Conservation (phyloP, 2,888 invertebrate species). For the Cantharis nigra region DNA sequence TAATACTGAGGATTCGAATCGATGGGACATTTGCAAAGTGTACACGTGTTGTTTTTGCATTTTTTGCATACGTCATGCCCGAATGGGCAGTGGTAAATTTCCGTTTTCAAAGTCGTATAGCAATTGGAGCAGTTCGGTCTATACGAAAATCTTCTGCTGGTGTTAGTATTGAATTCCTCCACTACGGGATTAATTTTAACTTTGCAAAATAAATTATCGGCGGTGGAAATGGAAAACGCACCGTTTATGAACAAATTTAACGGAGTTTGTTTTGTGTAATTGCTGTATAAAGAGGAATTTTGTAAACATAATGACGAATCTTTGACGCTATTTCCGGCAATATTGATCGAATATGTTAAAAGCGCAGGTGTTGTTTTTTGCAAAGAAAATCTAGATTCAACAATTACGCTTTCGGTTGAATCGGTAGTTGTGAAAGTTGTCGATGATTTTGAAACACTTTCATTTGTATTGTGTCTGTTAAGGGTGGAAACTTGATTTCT, state of each 20-base stretch:
- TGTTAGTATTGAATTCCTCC: conserved; percentile 26
- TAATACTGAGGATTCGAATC: conserved; percentile 35
- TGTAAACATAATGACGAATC: conserved; percentile 3
- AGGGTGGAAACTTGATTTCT: conserved; percentile 4
- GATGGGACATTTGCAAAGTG: conserved; percentile 37
- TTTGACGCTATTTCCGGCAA: conserved; percentile 33
- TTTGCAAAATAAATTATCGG: conserved; percentile 30
- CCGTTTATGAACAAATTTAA: conserved; percentile 33
- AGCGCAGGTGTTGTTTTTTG: conserved; percentile 20
- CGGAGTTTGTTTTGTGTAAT: neutral
- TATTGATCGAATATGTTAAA: conserved; percentile 21
- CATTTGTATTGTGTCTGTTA: conserved; percentile 3
- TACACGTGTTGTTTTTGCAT: conserved; percentile 41
- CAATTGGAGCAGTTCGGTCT: conserved; percentile 34
- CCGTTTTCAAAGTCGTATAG: conserved; percentile 14
- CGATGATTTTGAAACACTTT: conserved; percentile 2
- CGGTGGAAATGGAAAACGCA: conserved; percentile 21
- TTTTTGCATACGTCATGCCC: conserved; percentile 40
- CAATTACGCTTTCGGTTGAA: neutral
- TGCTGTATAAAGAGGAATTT: neutral
- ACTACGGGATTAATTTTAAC: conserved; percentile 13
- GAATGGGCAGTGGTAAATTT: conserved; percentile 37
- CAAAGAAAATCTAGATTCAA: conserved; percentile 24
- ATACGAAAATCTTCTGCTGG: neutral
- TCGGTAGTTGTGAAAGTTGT: neutral